phyloP scores from a whole-genome alignment of 2,797 vertebrate species.

The Enteromius unitaeniatus region DNA sequence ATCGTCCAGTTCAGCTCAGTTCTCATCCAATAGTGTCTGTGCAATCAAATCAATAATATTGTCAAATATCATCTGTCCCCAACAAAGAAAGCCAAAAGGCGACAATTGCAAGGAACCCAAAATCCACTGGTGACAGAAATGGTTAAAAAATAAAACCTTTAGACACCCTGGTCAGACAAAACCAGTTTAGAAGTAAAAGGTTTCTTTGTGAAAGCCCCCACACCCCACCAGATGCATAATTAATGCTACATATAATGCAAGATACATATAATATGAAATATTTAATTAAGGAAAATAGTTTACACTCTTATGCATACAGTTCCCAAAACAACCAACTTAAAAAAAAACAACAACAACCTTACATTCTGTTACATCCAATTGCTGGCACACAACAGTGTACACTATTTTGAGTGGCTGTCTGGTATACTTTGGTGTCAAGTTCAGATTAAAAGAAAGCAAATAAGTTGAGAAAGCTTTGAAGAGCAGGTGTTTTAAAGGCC shows the following conservation, averaged over 20 bases:
- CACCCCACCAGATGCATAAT: no score
- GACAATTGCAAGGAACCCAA: neutral
- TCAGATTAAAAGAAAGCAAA: slow-evolving; percentile 40
- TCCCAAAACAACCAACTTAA: neutral
- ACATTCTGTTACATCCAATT: neutral
- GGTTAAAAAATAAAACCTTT: neutral
- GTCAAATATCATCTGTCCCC: neutral
- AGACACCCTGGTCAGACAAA: neutral
- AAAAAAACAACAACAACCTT: neutral
- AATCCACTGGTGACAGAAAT: neutral
- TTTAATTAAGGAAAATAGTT: neutral
- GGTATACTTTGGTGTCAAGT: slow-evolving; percentile 24
- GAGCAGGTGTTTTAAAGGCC: slow-evolving; percentile 38
- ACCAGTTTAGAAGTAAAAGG: neutral
- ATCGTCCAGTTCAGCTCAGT: neutral
- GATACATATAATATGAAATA: neutral
- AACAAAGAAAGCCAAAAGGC: neutral
- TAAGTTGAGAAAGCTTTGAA: slow-evolving; percentile 34
- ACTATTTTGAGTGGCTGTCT: slow-evolving; percentile 16
- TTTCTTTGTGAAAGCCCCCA: neutral
- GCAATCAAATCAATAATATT: neutral
- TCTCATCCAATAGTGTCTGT: neutral
- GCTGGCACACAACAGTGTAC: slow-evolving; percentile 13
- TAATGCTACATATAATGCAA: no score
- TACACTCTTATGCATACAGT: neutral